A percentile compares a stretch with the other conserved stretches of the same genome.
These are phyloP conservation scores for Hypsopygia costalis DNA, from an alignment of 2,888 invertebrate genomes.

Conservation along the genomic window DNA sequence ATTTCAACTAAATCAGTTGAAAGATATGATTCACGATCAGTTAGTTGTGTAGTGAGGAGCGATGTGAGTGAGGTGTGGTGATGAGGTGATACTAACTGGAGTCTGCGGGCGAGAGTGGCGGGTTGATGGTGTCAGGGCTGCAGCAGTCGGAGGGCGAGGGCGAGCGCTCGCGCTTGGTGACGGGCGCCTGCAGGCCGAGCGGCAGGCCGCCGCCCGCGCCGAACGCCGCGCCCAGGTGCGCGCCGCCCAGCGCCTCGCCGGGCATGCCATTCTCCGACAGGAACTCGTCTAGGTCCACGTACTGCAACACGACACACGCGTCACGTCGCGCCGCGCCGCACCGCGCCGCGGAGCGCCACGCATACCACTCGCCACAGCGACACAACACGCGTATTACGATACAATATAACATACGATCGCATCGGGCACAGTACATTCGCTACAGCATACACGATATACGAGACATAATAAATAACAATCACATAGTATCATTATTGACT, in stretches of 20 bases:
- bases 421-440: not conserved
- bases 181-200: conserved; percentile 82
- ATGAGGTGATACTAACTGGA: conserved; percentile 89
- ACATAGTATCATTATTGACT: not conserved
- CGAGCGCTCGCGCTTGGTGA: conserved; percentile 92
- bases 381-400: too few relatives aligned
- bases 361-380: not conserved
- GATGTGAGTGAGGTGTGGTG: not conserved
- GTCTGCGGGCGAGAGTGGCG: conserved; percentile 93
- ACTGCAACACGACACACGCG: conserved; percentile 81
- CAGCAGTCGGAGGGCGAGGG: conserved; percentile 94
- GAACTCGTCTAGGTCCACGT: conserved; percentile 98
- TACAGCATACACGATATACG: not conserved
- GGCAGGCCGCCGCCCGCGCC: conserved; percentile 79
- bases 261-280: conserved; percentile 97
- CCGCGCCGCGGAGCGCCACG: not conserved
- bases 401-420: not conserved
- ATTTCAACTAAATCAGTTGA: too few relatives aligned
- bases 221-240: conserved; percentile 83
- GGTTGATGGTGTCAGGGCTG: conserved; percentile 93
- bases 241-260: conserved; percentile 86
- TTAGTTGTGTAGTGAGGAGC: not conserved
- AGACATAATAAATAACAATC: not conserved
- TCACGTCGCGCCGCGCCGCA: conserved; percentile 23
- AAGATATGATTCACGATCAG: too few relatives aligned